These are phyloP conservation scores for Penaeus monodon DNA, from an alignment of 2,888 invertebrate genomes.

Conservation along the genomic window DNA sequence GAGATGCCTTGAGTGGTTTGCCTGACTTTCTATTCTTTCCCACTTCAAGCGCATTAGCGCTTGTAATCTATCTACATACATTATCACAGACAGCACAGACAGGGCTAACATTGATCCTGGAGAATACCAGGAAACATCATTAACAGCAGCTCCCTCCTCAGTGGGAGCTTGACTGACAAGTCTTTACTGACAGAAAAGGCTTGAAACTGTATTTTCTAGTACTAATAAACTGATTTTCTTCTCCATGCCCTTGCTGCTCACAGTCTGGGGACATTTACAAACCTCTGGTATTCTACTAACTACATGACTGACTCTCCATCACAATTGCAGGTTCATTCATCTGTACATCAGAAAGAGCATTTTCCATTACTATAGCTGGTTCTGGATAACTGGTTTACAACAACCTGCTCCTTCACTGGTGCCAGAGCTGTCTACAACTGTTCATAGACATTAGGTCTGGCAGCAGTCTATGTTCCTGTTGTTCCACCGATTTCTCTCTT, in stretches of 20 bases:
- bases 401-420: conserved; percentile 15
- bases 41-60: background rate
- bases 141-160: background rate
- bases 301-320: conserved; percentile 58
- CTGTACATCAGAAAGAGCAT: conserved; percentile 40
- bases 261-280: conserved; percentile 63
- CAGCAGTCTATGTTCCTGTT: conserved; percentile 29
- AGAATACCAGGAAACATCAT: conserved; percentile 30
- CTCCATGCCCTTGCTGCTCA: conserved; percentile 29
- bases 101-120: conserved; percentile 30
- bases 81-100: conserved; percentile 43
- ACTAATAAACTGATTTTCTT: background rate
- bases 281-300: conserved; percentile 63
- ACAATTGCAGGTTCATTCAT: conserved; percentile 62
- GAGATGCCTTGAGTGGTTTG: background rate
- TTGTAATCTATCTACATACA: conserved; percentile 17
- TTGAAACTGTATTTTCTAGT: background rate
- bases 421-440: conserved; percentile 17
- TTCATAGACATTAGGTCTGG: conserved; percentile 64
- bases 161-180: background rate
- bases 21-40: conserved; percentile 14
- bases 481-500: background rate
- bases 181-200: background rate
- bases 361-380: conserved; percentile 64
- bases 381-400: conserved; percentile 45